Conservation (phyloP, 2,113 vertebrate species). For the Antechinus flavipes region DNA sequence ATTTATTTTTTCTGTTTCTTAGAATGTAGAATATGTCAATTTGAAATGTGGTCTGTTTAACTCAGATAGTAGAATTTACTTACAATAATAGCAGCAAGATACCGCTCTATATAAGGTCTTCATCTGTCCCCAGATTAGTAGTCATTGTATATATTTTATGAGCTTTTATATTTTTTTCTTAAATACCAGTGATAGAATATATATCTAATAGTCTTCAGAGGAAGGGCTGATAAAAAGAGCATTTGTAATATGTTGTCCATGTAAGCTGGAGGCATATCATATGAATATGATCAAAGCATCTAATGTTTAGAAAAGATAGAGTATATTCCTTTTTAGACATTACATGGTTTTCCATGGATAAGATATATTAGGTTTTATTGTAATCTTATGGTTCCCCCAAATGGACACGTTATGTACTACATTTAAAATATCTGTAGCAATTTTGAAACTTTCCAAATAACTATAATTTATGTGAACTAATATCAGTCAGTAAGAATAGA, state of each 20-base stretch:
- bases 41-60: neutral
- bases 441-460: neutral
- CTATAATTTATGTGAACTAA: neutral
- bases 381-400: slow-evolving; percentile 71
- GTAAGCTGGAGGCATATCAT: neutral
- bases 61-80: neutral
- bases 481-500: neutral
- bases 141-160: neutral
- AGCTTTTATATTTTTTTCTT: neutral
- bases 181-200: neutral
- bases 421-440: neutral
- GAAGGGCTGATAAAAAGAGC: neutral
- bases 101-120: neutral
- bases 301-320: neutral
- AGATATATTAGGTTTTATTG: slow-evolving; percentile 20
- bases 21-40: neutral
- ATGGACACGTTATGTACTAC: slow-evolving; percentile 53
- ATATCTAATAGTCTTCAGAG: neutral
- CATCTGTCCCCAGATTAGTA: accelerated
- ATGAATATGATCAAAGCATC: neutral
- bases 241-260: neutral
- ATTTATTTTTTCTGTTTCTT: no score
- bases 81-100: accelerated
- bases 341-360: neutral
- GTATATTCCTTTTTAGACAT: neutral